These are phyloP conservation scores for Apamea epomidion DNA, from an alignment of 2,888 invertebrate genomes.

Conservation along the genomic window DNA sequence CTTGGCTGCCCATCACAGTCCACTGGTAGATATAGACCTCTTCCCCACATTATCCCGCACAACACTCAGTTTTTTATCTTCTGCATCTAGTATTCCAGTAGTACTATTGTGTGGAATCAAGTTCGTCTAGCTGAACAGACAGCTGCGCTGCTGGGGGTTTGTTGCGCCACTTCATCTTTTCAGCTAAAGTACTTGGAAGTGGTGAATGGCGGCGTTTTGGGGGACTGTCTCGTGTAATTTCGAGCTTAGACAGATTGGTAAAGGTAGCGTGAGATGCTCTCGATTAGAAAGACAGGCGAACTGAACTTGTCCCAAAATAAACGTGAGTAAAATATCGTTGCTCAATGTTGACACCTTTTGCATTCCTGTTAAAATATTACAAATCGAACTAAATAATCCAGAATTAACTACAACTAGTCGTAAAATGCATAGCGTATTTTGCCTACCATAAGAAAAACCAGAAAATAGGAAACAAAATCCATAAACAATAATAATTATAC, in stretches of 20 bases:
- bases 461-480: background rate
- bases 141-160: too few relatives aligned
- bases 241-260: background rate
- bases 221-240: too few relatives aligned
- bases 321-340: background rate
- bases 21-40: too few relatives aligned
- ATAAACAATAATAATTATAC: conserved; percentile 46
- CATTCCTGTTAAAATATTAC: background rate
- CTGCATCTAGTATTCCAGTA: background rate
- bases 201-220: too few relatives aligned
- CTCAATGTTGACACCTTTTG: background rate
- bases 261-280: background rate
- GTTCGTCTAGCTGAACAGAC: too few relatives aligned
- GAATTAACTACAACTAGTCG: background rate
- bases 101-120: too few relatives aligned
- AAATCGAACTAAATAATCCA: background rate
- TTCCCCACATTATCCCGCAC: background rate
- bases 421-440: background rate
- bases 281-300: too few relatives aligned
- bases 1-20: background rate
- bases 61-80: background rate
- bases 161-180: too few relatives aligned
- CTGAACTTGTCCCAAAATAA: background rate
- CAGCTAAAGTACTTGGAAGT: too few relatives aligned
- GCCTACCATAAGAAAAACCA: background rate